Evolutionary conservation across 1,140 invertebrate genomes (phyloP), one percentile per base, ranked within the genome.

Genomic region (Leptestheria dahalacensis): DNA sequence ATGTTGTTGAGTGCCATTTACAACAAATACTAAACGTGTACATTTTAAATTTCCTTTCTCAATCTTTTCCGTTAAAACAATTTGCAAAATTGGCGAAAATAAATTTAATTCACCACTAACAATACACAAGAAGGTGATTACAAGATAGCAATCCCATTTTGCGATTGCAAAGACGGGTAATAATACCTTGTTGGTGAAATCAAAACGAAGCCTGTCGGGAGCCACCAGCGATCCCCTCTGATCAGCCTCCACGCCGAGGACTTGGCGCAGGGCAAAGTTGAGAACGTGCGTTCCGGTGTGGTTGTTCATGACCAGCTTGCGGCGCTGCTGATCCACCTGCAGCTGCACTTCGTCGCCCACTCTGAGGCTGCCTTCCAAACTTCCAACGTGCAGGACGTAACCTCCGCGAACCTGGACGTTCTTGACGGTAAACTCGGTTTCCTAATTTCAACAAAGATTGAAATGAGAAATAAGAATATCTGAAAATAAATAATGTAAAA

Each of bases 171-270:
- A n/a, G n/a, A 1, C n/a, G 24, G 1, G 1, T 18, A 60, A 11
- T 60, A 60, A 62, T 64, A 75, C 87, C 77, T 97, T 97, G 64
- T 87, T 88, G 48, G 92, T 91, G 69, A 99, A 99, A 77, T 99
- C 97, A 74, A 99, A 99, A 61, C 96, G 79, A 24, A 91, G 77
- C 67, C 89, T 81, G 70, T 99, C 95, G 4, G 95, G 93, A 66
- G 94, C 94, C 9, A 99, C 97, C n/a, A 99, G 77, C 1, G 95
- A 99, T 47, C 97, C 97, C 69, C 86, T 85, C 74, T 99, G 97
- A 72, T 99, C 95, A 48, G 90, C 84, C 66, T 95, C 91, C 62
- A 82, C 83, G 10, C 87, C 84, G 20, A 99, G 73, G 51, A 98
- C 89, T 70, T 83, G 82, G 54, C 95, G 78, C 46, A 99, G 75